These are phyloP conservation scores for Enteromius viviparus DNA, from an alignment of 2,797 vertebrate species.

Conservation along the genomic window DNA sequence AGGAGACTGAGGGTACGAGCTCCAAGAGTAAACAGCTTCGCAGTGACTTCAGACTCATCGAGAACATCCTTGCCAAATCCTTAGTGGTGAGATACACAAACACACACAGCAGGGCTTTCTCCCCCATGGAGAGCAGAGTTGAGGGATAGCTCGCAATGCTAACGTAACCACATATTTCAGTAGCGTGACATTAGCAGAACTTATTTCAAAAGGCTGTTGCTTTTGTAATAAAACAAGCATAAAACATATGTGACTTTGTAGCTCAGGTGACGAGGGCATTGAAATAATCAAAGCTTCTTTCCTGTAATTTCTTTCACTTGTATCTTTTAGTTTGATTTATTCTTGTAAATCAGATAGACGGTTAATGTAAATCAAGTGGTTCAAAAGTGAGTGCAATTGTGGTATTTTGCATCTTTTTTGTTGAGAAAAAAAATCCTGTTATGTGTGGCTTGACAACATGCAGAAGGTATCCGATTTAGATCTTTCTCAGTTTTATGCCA, in stretches of 20 bases:
- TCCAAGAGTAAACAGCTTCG: slow-evolving; percentile 93
- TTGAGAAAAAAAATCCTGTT: neutral
- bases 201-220: neutral
- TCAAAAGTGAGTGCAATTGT: neutral
- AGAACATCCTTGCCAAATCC: slow-evolving; percentile 94
- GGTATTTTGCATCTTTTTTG: neutral
- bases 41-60: slow-evolving; percentile 94
- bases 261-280: neutral
- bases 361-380: neutral
- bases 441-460: neutral
- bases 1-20: slow-evolving; percentile 95
- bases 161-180: neutral
- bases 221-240: neutral
- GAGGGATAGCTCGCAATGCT: neutral
- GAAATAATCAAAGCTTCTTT: neutral
- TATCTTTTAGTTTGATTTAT: neutral
- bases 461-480: neutral
- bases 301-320: neutral
- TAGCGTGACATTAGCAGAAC: neutral
- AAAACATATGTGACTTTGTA: neutral
- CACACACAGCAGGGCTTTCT: neutral
- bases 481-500: neutral
- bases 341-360: neutral
- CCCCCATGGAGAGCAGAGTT: neutral
- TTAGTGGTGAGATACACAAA: slow-evolving; percentile 84